A percentile compares a stretch with the other conserved stretches of the same genome.
Conservation (phyloP, 1,140 invertebrate species). For the Drosophila malerkotliana region DNA sequence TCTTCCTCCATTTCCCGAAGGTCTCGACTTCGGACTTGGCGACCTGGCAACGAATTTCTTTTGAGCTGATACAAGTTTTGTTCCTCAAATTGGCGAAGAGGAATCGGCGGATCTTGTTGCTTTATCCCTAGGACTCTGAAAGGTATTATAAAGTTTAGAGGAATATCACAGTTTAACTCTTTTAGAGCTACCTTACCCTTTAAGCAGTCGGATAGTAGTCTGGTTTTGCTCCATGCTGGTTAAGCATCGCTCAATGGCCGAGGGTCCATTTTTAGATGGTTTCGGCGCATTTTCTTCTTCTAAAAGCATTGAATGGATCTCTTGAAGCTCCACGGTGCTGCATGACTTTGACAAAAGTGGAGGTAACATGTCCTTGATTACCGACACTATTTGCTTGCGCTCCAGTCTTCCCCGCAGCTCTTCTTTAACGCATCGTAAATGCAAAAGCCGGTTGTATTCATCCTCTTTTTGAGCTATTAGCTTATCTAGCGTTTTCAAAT, state of each 20-base stretch:
- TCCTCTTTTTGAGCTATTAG: constrained; percentile 56
- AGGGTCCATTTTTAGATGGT: background rate
- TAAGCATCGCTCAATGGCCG: constrained; percentile 38
- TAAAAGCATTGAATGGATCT: constrained; percentile 44
- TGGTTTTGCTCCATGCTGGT: constrained; percentile 34
- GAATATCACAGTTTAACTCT: background rate
- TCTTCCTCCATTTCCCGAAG: constrained; percentile 12
- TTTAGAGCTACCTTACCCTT: constrained; percentile 26
- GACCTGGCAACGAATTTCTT: constrained; percentile 27
- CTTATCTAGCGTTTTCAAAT: constrained; percentile 46
- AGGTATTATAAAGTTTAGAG: background rate
- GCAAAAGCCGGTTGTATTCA: constrained; percentile 59
- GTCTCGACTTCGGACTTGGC: constrained; percentile 11
- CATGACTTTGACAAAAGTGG: constrained; percentile 32
- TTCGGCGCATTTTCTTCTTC: constrained; percentile 31
- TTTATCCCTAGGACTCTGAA: constrained; percentile 36
- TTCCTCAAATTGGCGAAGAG: constrained; percentile 17
- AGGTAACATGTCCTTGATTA: constrained; percentile 52
- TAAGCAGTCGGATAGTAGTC: constrained; percentile 31
- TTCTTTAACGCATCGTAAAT: constrained; percentile 51
- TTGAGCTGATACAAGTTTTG: background rate
- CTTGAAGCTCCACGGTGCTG: constrained; percentile 46
- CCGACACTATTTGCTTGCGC: constrained; percentile 39
- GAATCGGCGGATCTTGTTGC: background rate
- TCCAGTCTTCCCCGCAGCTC: constrained; percentile 48